phyloP scores from a whole-genome alignment of 2,888 invertebrate genomes.

The Scaeva pyrastri region DNA sequence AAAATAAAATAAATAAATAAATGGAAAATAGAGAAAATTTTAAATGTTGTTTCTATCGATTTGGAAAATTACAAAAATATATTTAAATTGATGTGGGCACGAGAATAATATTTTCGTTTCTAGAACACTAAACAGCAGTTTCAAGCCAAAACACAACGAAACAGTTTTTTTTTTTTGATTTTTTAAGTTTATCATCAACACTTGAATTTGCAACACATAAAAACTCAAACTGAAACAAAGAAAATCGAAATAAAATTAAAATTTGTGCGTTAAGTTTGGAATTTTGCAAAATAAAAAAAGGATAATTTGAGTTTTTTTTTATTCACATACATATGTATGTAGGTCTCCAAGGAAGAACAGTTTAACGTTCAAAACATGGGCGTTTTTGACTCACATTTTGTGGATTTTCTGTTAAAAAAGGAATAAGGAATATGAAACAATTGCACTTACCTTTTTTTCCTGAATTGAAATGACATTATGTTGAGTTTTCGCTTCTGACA shows the following conservation, averaged over 20 bases:
- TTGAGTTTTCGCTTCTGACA: too few species aligned
- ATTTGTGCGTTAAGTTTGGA: conserved; percentile 56
- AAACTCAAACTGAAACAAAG: neutral
- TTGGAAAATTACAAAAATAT: neutral
- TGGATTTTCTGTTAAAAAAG: too few species aligned
- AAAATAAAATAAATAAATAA: conserved; percentile 40
- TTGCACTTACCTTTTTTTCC: too few species aligned
- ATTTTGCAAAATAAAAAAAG: conserved; percentile 37
- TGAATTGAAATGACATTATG: too few species aligned
- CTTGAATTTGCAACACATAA: conserved; percentile 60
- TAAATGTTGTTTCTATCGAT: neutral
- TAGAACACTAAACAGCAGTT: conserved; percentile 70
- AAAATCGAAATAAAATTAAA: conserved; percentile 34
- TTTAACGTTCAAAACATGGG: too few species aligned
- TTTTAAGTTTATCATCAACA: conserved; percentile 29
- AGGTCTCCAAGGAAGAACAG: too few species aligned
- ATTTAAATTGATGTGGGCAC: neutral
- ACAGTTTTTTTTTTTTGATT: conserved; percentile 49
- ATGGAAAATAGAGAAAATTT: conserved; percentile 16
- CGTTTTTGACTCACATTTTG: too few species aligned
- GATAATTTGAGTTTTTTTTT: neutral
- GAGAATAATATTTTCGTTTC: conserved; percentile 30
- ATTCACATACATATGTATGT: too few species aligned
- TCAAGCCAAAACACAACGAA: conserved; percentile 76
- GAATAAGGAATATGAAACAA: too few species aligned